Evolutionary conservation across 2,113 vertebrate species (phyloP).

Genomic region (Carettochelys insculpta): DNA sequence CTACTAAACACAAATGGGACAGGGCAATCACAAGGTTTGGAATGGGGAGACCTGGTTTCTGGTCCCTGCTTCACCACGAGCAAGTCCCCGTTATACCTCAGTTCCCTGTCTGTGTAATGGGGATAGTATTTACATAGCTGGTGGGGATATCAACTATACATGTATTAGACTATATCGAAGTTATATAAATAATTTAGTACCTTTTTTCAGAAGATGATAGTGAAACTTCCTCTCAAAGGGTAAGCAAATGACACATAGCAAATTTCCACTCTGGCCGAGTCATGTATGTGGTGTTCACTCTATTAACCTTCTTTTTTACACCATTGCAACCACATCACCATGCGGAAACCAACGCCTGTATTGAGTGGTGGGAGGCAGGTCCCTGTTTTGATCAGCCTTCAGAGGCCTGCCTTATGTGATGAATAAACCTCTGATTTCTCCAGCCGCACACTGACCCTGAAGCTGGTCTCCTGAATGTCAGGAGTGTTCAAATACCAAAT

Average conservation of each 20-base stretch:
- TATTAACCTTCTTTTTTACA: neutral
- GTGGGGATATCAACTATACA: neutral
- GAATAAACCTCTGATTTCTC: neutral
- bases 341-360: neutral
- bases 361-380: neutral
- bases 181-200: too few relatives aligned
- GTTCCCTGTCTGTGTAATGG: neutral
- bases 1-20: neutral
- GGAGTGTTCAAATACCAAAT: neutral
- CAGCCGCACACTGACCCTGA: neutral
- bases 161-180: neutral
- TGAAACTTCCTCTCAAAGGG: neutral
- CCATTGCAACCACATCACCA: neutral
- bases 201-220: neutral
- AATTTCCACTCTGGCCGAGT: neutral
- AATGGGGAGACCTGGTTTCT: neutral
- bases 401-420: neutral
- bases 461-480: neutral
- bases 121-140: neutral
- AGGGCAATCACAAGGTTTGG: neutral
- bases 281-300: neutral
- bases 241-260: neutral
- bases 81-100: neutral
- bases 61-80: neutral
- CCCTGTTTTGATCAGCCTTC: neutral